These are phyloP conservation scores for Scatophagus argus DNA, from an alignment of 2,113 vertebrate genomes.

Conservation along the genomic window DNA sequence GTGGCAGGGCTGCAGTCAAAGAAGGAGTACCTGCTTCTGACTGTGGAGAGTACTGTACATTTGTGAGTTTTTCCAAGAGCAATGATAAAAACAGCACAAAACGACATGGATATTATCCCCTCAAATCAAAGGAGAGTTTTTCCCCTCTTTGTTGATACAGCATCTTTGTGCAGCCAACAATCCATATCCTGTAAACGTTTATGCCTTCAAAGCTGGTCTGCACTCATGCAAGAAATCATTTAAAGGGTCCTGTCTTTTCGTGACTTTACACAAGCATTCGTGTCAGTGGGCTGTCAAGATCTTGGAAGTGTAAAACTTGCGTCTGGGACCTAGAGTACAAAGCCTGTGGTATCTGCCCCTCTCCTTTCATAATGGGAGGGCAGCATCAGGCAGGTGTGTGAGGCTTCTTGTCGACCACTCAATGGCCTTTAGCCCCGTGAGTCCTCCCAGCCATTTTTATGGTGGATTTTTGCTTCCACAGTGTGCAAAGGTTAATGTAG, in stretches of 20 bases:
- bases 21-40: slow-evolving; percentile 5
- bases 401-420: slow-evolving; percentile 46
- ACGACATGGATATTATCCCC: background rate
- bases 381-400: background rate
- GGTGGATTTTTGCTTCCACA: slow-evolving; percentile 52
- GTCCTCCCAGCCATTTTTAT: slow-evolving; percentile 46
- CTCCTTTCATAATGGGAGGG: slow-evolving; percentile 41
- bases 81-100: background rate
- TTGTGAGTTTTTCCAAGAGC: background rate
- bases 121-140: slow-evolving; percentile 1
- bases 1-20: slow-evolving; percentile 17
- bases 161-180: background rate
- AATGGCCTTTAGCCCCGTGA: slow-evolving; percentile 53
- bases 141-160: background rate
- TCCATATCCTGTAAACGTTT: background rate
- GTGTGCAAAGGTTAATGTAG: slow-evolving; percentile 74
- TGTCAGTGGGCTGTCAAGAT: slow-evolving; percentile 52
- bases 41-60: background rate
- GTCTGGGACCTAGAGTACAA: slow-evolving; percentile 43
- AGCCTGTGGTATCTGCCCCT: slow-evolving; percentile 32
- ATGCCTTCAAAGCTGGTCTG: background rate
- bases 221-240: slow-evolving; percentile 24
- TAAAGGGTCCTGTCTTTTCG: slow-evolving; percentile 21
- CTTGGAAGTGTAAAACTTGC: slow-evolving; percentile 57
- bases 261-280: slow-evolving; percentile 21